phyloP scores from a whole-genome alignment of 1,140 invertebrate genomes.

The Cotesia typhae region DNA sequence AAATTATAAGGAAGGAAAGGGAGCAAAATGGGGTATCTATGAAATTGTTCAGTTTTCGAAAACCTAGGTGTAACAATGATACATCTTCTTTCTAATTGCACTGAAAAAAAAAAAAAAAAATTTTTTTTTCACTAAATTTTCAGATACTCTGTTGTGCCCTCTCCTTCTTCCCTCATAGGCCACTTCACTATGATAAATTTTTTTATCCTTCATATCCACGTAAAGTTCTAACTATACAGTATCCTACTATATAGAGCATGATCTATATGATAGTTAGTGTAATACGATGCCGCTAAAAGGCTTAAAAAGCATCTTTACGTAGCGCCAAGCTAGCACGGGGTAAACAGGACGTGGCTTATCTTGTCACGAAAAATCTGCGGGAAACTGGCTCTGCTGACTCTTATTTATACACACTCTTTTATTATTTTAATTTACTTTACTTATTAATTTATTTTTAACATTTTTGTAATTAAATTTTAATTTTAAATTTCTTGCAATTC shows the following conservation, averaged over 20 bases:
- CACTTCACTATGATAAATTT: too few relatives aligned
- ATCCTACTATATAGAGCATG: slow-evolving; percentile 43
- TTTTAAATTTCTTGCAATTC: not conserved
- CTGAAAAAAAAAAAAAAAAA: too few relatives aligned
- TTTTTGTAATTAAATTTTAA: too few relatives aligned
- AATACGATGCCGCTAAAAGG: slow-evolving; percentile 62
- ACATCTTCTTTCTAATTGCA: too few relatives aligned
- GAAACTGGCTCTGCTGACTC: slow-evolving; percentile 50
- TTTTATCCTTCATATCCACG: not conserved
- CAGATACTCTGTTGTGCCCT: too few relatives aligned
- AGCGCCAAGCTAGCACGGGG: slow-evolving; percentile 55
- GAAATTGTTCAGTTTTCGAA: too few relatives aligned
- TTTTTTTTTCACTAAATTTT: too few relatives aligned
- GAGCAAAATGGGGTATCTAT: too few relatives aligned
- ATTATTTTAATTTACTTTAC: slow-evolving; percentile 27
- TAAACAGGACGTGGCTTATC: slow-evolving; percentile 66
- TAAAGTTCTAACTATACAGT: not conserved
- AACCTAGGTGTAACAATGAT: too few relatives aligned
- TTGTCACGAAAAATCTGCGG: slow-evolving; percentile 64
- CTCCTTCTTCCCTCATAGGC: too few relatives aligned
- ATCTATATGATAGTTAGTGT: slow-evolving; percentile 55
- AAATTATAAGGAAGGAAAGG: too few relatives aligned
- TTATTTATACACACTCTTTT: slow-evolving; percentile 42
- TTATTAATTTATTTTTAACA: slow-evolving; percentile 32
- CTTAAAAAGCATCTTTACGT: slow-evolving; percentile 64